phyloP scores from a whole-genome alignment of 2,888 invertebrate genomes.

The Lissonota sp. region DNA sequence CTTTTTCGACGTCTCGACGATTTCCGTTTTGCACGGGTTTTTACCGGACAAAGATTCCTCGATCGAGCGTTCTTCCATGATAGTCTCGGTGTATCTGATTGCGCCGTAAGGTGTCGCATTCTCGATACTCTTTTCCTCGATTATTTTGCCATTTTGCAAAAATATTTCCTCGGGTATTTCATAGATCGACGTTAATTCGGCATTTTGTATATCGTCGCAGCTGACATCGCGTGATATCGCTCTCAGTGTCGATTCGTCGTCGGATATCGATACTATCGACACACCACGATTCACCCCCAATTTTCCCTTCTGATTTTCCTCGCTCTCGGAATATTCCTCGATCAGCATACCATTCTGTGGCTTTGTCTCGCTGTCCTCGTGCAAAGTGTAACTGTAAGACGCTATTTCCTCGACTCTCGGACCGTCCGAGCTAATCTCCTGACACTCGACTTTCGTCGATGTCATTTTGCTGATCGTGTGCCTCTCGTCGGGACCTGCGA shows the following conservation, averaged over 20 bases:
- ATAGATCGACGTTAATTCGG: constrained; percentile 72
- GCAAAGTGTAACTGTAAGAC: constrained; percentile 86
- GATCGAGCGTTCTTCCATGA: constrained; percentile 84
- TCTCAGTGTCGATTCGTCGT: constrained; percentile 87
- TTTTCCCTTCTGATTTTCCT: constrained; percentile 82
- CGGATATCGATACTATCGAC: constrained; percentile 89
- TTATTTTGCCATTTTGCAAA: constrained; percentile 64
- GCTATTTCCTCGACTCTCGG: constrained; percentile 87
- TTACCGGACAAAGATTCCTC: constrained; percentile 84
- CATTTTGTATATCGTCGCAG: constrained; percentile 85
- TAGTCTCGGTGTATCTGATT: constrained; percentile 76
- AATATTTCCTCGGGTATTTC: constrained; percentile 71
- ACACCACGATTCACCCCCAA: constrained; percentile 85
- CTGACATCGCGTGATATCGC: constrained; percentile 87
- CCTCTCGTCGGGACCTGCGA: constrained; percentile 88
- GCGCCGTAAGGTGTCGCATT: constrained; percentile 70
- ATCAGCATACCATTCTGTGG: constrained; percentile 80
- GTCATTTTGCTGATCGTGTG: constrained; percentile 88
- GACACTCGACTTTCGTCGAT: constrained; percentile 86
- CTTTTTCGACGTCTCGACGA: constrained; percentile 53
- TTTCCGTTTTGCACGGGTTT: constrained; percentile 59
- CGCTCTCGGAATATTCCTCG: constrained; percentile 84
- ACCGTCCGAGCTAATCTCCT: constrained; percentile 85
- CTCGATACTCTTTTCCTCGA: constrained; percentile 70
- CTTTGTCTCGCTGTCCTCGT: constrained; percentile 81